phyloP scores from a whole-genome alignment of 2,888 invertebrate genomes.

The Pilophorus perplexus region DNA sequence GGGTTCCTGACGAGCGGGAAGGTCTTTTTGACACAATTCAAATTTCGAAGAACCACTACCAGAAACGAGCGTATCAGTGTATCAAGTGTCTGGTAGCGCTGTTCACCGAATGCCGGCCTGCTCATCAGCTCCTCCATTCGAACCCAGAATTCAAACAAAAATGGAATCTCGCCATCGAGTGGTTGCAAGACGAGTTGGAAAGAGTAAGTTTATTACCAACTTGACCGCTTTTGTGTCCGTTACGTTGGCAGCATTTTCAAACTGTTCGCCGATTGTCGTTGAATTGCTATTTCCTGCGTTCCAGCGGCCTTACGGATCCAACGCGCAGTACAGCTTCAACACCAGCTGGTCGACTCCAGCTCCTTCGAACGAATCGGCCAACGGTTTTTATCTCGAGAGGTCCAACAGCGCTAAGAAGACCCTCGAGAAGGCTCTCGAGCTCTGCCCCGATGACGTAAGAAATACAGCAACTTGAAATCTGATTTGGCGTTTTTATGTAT shows the following conservation, averaged over 20 bases:
- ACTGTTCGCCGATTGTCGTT: background rate
- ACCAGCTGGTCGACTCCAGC: constrained; percentile 90
- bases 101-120: constrained; percentile 79
- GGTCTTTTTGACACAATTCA: constrained; percentile 91
- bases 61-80: constrained; percentile 95
- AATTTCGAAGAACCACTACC: constrained; percentile 89
- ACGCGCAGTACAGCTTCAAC: constrained; percentile 77
- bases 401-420: constrained; percentile 91
- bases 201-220: constrained; percentile 54
- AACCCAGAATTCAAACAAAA: constrained; percentile 77
- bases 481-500: too few species aligned
- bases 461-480: too few species aligned
- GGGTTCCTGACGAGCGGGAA: constrained; percentile 79
- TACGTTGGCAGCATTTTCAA: too few species aligned
- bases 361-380: constrained; percentile 91
- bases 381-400: constrained; percentile 89
- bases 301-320: constrained; percentile 58
- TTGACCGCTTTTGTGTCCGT: background rate
- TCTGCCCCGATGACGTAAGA: constrained; percentile 66
- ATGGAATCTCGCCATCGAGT: constrained; percentile 86
- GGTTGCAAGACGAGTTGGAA: constrained; percentile 94
- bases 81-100: constrained; percentile 91
- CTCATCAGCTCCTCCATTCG: constrained; percentile 73
- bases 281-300: background rate
- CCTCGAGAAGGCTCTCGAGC: constrained; percentile 72